These are phyloP conservation scores for Symphodus melops DNA, from an alignment of 2,113 vertebrate genomes.

Conservation along the genomic window DNA sequence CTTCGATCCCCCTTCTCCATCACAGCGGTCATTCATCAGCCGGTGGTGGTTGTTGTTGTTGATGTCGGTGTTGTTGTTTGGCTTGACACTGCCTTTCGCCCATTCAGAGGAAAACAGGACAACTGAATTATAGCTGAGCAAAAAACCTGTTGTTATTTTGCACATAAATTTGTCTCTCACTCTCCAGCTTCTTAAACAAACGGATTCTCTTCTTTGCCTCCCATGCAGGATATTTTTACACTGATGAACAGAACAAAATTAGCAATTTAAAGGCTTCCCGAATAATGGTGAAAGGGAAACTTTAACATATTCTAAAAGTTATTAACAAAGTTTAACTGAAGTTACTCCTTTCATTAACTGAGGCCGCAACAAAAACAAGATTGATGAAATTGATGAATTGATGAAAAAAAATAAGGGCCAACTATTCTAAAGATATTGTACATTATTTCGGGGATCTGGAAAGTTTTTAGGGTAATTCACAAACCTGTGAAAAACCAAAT, in stretches of 20 bases:
- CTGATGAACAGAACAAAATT: background rate
- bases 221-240: background rate
- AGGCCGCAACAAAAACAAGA: background rate
- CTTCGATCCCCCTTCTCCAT: constrained; percentile 79
- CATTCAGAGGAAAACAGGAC: constrained; percentile 30
- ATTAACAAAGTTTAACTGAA: background rate
- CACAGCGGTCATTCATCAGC: constrained; percentile 80
- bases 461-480: background rate
- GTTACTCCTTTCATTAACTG: background rate
- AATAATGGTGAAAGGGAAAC: background rate
- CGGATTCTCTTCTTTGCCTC: background rate
- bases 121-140: constrained; percentile 34
- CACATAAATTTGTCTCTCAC: background rate
- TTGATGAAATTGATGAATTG: too few species aligned
- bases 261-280: background rate
- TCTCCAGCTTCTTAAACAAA: background rate
- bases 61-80: constrained; percentile 70
- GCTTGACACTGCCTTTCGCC: constrained; percentile 37
- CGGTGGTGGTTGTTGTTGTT: constrained; percentile 72
- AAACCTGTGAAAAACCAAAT: background rate
- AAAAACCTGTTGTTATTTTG: background rate
- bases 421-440: too few species aligned
- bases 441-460: too few species aligned
- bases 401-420: too few species aligned
- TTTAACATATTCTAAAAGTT: background rate